These are phyloP conservation scores for Argyresthia albistria DNA, from an alignment of 2,888 invertebrate genomes.

Conservation along the genomic window DNA sequence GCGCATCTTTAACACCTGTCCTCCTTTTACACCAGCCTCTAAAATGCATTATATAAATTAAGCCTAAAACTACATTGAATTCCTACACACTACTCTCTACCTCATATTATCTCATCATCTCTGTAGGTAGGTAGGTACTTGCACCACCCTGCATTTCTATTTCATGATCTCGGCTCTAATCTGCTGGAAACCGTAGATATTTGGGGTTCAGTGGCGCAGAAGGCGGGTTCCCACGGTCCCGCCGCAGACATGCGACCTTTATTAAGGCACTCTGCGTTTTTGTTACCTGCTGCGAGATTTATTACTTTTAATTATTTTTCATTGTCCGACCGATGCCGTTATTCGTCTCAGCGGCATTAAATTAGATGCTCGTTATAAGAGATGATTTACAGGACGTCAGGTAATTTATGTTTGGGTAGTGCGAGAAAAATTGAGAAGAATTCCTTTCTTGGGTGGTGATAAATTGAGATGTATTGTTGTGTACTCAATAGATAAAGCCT, in stretches of 20 bases:
- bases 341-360: slow-evolving; percentile 52
- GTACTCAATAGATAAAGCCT: too few species aligned
- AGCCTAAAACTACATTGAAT: neutral
- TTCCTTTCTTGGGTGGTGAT: neutral
- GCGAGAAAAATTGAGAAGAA: neutral
- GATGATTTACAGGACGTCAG: slow-evolving; percentile 41
- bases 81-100: too few species aligned
- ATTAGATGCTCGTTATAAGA: slow-evolving; percentile 47
- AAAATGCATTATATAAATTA: neutral
- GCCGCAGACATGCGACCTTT: slow-evolving; percentile 63
- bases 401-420: slow-evolving; percentile 27
- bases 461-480: too few species aligned
- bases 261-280: slow-evolving; percentile 50
- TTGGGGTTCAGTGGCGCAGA: neutral
- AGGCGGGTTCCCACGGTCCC: slow-evolving; percentile 38
- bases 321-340: slow-evolving; percentile 50
- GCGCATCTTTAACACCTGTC: too few species aligned
- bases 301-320: slow-evolving; percentile 72
- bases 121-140: too few species aligned
- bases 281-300: slow-evolving; percentile 69
- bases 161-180: too few species aligned
- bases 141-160: too few species aligned
- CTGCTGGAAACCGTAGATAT: too few species aligned
- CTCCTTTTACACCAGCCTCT: neutral
- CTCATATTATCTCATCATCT: too few species aligned